Base-by-base conservation (phyloP, 2,888 invertebrate species). In the Diabrotica balteata region DNA sequence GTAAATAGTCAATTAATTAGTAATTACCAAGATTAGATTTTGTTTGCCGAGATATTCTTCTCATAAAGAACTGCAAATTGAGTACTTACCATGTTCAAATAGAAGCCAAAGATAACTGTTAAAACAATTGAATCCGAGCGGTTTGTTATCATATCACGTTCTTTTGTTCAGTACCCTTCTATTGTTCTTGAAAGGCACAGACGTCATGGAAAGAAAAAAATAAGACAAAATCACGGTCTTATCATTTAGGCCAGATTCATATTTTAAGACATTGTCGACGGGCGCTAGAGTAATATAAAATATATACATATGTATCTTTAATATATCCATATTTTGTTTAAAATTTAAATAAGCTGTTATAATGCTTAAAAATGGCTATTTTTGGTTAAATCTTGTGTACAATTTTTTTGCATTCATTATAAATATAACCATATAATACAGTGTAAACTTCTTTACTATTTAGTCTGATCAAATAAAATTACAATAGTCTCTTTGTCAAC, bases 101-200 rank as follows among this genome's bases (percentile, higher is more conserved):
- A 63, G 59, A 65, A 51, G 51, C 57, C 66, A 69, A 63, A 69
- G 66, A 63, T 69, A 66, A 62, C 47, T 57, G 68, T 63, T 63
- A 49, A 68, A 64, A 68, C 68, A 68, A 68, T 64, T 64, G 68
- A 64, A 55, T 64, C 60, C 60, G 11, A 64, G 51, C 57, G 42
- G 69, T 59, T 69, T 61, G 68, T 71, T 67, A 68, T 69, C 67
- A 59, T 59, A 65, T 62, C 55, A 63, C 54, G 57, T 58, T 68
- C 60, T 61, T 68, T 63, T 71, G 66, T 68, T 68, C 66, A 51
- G 63, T 63, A 63, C 66, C 46, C 60, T 68, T 59, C 66, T 59
- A 63, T 71, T 66, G 66, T 68, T 71, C 68, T 58, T 55, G 55
- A 66, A 67, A 64, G 49, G 57, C 47, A 59, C 46, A 57, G 63